Percentiles rank a stretch among this genome's conserved stretches.
These are phyloP conservation scores for Atractosteus spatula DNA, from an alignment of 2,113 vertebrate species.

Conservation along the genomic window DNA sequence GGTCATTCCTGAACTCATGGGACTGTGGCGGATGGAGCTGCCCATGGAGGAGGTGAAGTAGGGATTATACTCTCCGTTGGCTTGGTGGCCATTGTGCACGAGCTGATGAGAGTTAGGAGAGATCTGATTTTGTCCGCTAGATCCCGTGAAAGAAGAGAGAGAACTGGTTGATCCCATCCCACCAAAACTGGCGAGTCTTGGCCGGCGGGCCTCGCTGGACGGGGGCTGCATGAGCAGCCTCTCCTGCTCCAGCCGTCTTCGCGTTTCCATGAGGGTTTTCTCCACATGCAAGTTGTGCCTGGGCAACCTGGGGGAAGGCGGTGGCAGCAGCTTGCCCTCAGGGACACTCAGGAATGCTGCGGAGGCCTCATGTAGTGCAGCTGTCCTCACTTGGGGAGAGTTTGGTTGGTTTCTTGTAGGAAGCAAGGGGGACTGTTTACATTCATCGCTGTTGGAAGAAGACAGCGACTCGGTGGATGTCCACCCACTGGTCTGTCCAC, in stretches of 20 bases:
- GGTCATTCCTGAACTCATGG: slow-evolving; percentile 87
- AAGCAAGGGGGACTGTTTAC: slow-evolving; percentile 73
- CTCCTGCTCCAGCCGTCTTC: slow-evolving; percentile 88
- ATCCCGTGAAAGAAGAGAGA: slow-evolving; percentile 81
- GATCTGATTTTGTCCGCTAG: slow-evolving; percentile 63
- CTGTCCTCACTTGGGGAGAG: slow-evolving; percentile 54
- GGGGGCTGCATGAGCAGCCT: slow-evolving; percentile 77
- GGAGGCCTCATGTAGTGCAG: slow-evolving; percentile 59
- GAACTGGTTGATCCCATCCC: slow-evolving; percentile 88
- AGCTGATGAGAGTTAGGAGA: slow-evolving; percentile 63
- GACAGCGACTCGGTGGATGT: slow-evolving; percentile 90
- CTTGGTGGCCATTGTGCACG: slow-evolving; percentile 76
- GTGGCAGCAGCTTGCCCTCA: slow-evolving; percentile 77
- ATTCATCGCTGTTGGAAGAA: slow-evolving; percentile 88
- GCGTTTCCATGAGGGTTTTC: slow-evolving; percentile 96
- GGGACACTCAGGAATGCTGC: slow-evolving; percentile 61
- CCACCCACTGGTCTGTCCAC: slow-evolving; percentile 71
- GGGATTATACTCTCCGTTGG: slow-evolving; percentile 72
- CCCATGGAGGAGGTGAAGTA: slow-evolving; percentile 80
- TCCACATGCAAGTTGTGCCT: slow-evolving; percentile 89
- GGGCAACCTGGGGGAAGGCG: slow-evolving; percentile 80
- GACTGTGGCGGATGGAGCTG: slow-evolving; percentile 91
- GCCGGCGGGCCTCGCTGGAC: slow-evolving; percentile 73
- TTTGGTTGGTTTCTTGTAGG: slow-evolving; percentile 61
- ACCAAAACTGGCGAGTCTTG: slow-evolving; percentile 87